A percentile compares a stretch with the other conserved stretches of the same genome.
phyloP scores from a whole-genome alignment of 1,140 invertebrate genomes.

The Physella acuta region DNA sequence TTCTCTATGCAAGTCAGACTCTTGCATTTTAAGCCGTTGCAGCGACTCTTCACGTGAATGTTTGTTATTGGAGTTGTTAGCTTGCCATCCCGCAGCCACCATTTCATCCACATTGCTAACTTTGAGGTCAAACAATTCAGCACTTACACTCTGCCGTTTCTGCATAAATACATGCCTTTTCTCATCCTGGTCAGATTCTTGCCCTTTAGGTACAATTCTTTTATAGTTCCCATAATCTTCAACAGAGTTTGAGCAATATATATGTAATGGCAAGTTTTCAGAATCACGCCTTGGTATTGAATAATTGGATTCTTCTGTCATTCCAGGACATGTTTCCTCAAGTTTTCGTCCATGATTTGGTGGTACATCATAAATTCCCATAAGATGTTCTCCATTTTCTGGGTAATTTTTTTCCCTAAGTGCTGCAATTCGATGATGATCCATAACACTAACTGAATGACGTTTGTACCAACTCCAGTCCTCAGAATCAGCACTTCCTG shows the following conservation, averaged over 20 bases:
- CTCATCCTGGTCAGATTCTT: background rate
- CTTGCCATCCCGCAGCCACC: background rate
- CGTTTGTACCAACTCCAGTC: slow-evolving; percentile 44
- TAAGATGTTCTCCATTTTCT: slow-evolving; percentile 45
- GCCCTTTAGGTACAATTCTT: slow-evolving; percentile 1
- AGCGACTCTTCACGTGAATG: slow-evolving; percentile 27
- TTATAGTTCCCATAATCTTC: slow-evolving; percentile 14
- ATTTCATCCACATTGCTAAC: slow-evolving; percentile 6
- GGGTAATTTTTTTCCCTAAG: slow-evolving; percentile 39
- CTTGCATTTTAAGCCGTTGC: slow-evolving; percentile 40
- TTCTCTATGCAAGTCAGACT: slow-evolving; percentile 46
- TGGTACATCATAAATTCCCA: slow-evolving; percentile 52
- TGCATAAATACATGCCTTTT: background rate
- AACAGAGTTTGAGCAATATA: too few species aligned
- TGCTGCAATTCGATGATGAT: slow-evolving; percentile 40
- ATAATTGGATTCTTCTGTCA: background rate
- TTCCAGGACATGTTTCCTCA: background rate
- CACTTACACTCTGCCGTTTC: slow-evolving; percentile 11
- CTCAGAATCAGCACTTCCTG: slow-evolving; percentile 24
- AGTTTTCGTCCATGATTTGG: slow-evolving; percentile 35
- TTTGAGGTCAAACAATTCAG: slow-evolving; percentile 1
- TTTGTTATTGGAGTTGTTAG: slow-evolving; percentile 10
- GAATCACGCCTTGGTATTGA: background rate
- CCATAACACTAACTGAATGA: slow-evolving; percentile 49
- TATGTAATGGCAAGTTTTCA: background rate